Evolutionary conservation across 2,888 invertebrate species (phyloP), one percentile per base, ranked within the genome.

Genomic region (Odontothrips loti): DNA sequence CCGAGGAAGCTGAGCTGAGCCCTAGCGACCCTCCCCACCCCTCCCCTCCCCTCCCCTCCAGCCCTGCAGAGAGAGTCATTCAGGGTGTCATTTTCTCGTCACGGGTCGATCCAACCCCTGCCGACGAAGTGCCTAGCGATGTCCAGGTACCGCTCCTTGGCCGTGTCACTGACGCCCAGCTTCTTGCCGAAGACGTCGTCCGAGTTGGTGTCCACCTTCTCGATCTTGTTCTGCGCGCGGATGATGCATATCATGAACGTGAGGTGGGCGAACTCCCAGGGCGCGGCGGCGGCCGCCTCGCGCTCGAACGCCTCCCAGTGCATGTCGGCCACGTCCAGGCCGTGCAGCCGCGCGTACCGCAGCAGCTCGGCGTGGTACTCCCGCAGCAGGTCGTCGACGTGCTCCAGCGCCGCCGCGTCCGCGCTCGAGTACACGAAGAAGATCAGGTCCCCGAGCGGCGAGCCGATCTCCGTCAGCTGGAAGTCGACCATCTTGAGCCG

Each of bases 401-500:
- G 68, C 11, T 8, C 88, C 9, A 89, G 84, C 0, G 90, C 87
- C 0, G 85, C 84, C 12, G 87, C 86, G 1, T 88, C 86, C 1
- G 90, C 88, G 83, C 91, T 91, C 0, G 90, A 88, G 58, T 90
- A 88, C 11, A 92, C 82, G 80, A 91, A 89, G 83, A 91, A 91
- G 0, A 90, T 85, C 20, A 92, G 84, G 85, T 92, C 92, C 34
- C 89, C 88, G 0, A 88, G 84, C 6, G 90, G 87, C 8, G 90
- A 90, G 63, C 88, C 87, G 82, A 89, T 90, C 20, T 88, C 85
- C 78, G 90, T 89, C 47, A 90, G 87, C 85, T 92, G 92, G 82
- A 91, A 89, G 84, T 92, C 92, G 0, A 92, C 87, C 79, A 92
- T 88, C 86, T 91, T 91, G 4, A 91, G 85, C 82, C 88, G 87